Evolutionary conservation across 2,888 invertebrate genomes (phyloP).

Genomic region (Tipula helvola): DNA sequence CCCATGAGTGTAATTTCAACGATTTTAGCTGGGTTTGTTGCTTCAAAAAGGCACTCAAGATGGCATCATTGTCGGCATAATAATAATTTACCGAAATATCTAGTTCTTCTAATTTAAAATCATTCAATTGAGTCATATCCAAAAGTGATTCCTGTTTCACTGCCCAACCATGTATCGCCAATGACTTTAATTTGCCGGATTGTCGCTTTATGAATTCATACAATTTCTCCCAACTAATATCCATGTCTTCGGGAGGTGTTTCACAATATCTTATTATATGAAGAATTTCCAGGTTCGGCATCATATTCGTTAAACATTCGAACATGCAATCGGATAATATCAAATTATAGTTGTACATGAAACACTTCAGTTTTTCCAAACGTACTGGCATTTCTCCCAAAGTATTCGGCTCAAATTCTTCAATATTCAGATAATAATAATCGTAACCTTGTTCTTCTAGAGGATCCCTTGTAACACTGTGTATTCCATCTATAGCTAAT

Average conservation of each 20-base stretch:
- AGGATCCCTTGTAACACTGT: not conserved
- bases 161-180: not conserved
- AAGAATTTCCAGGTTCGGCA: not conserved
- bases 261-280: not conserved
- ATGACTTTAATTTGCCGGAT: not conserved
- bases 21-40: not conserved
- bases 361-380: not conserved
- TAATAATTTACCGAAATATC: not conserved
- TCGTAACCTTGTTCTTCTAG: not conserved
- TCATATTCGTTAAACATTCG: not conserved
- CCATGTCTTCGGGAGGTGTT: not conserved
- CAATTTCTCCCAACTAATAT: not conserved
- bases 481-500: not conserved
- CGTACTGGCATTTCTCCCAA: not conserved
- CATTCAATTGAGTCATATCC: not conserved
- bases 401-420: not conserved
- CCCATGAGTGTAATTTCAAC: not conserved
- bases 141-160: not conserved
- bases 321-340: not conserved
- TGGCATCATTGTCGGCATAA: not conserved
- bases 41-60: not conserved
- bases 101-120: not conserved
- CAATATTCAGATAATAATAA: not conserved
- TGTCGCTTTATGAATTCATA: not conserved
- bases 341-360: not conserved